phyloP scores from a whole-genome alignment of 2,797 vertebrate species.

The Graptemys geographica region DNA sequence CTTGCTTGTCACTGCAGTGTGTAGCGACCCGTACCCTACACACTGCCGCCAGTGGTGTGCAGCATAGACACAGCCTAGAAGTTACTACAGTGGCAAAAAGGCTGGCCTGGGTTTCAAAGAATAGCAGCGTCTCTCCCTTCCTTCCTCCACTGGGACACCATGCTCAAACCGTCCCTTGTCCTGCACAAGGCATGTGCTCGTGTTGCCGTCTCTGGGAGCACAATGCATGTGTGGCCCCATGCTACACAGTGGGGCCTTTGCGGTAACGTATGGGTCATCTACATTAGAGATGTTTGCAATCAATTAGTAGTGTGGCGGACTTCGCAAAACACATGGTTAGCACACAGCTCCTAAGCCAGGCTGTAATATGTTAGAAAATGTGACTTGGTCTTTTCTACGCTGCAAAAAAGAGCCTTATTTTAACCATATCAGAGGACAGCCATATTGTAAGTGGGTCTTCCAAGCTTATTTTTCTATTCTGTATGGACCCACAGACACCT shows the following conservation, averaged over 20 bases:
- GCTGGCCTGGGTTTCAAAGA: background rate
- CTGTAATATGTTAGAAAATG: too few relatives aligned
- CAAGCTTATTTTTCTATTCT: background rate
- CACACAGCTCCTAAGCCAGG: fast-evolving
- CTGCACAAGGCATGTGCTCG: fast-evolving
- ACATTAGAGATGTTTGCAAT: background rate
- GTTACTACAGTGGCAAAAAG: background rate
- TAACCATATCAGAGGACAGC: fast-evolving
- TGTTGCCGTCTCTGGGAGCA: fast-evolving
- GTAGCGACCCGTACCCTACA: background rate
- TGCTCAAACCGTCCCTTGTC: background rate
- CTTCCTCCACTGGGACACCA: background rate
- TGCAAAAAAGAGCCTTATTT: background rate
- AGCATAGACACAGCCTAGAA: background rate
- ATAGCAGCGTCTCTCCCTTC: background rate
- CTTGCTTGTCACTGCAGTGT: background rate
- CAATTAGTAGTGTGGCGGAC: background rate
- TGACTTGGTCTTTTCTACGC: fast-evolving
- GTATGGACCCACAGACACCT: background rate
- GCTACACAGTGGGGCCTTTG: background rate
- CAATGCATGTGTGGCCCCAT: background rate
- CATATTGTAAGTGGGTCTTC: background rate
- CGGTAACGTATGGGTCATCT: background rate
- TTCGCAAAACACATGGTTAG: fast-evolving
- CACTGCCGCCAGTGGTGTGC: background rate